Evolutionary conservation across 2,888 invertebrate genomes (phyloP), one percentile per base, ranked within the genome.

Genomic region (Cephalotes varians): DNA sequence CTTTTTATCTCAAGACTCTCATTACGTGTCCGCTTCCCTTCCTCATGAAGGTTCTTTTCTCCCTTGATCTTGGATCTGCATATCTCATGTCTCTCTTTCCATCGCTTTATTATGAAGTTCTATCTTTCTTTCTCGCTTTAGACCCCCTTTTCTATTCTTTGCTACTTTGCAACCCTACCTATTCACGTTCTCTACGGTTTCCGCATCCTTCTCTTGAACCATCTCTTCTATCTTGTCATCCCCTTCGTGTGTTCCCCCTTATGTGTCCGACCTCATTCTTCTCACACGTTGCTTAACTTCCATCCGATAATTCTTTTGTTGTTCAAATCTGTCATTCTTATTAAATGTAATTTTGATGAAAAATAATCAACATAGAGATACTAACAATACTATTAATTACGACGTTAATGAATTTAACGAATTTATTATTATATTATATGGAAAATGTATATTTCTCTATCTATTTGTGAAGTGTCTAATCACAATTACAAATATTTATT

Each of bases 151-250:
- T 49, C 28, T 28, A n/a, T 47, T 62, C 67, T 40, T 51, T 44
- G 44, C 44, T 69, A 56, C 77, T 79, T 79, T 79, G 71, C 71
- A 34, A 56, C 71, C 25, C 31, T 18, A 31, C 51, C 21, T 28
- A 51, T 47, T n/a, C 21, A 44, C 25, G 21, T 28, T 64, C 64
- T 15, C 64, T 49, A 5, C 21, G 40, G 9, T 69, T 56, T 51
- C 7, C 40, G 9, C 31, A 10, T 25, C 15, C 28, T 54, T 28
- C 40, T 31, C 21, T 77, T 31, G 44, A 69, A 54, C 51, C n/a
- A 10, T 34, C 62, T 15, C n/a, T 54, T 10, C 47, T 62, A 74
- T 62, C 54, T 34, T 69, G 44, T 77, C 56, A 69, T 56, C 69
- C 51, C 54, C 15, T 44, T 77, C 37, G 51, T n/a, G 9, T 40